Evolutionary conservation across 2,113 vertebrate genomes (phyloP), one percentile per base, ranked within the genome.

Genomic region (Sisor rabdophorus): DNA sequence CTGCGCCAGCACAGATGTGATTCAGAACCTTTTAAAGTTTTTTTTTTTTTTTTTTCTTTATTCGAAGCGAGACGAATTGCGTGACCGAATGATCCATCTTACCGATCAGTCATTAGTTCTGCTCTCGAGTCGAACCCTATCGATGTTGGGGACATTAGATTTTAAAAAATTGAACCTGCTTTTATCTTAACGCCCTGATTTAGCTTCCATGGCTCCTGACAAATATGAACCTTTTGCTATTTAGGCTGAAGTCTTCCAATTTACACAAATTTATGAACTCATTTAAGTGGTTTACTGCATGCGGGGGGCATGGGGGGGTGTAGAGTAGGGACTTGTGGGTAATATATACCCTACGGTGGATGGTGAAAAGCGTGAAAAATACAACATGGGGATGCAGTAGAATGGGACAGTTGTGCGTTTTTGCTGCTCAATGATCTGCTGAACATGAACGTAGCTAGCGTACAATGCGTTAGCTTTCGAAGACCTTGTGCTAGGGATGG

Each of bases 171-270:
- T 28, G 54, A 32, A 5, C 17, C 44, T 61, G 56, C 56, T 74
- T 60, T 59, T 74, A 61, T 74, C 56, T n/a, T 40, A 63, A n/a
- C n/a, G n/a, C n/a, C n/a, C 44, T 61, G 72, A 74, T 74, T 73
- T 73, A 50, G 56, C 16, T 50, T 44, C 56, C 32, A 54, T 32
- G 22, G 22, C n/a, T 59, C 36, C 36, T 59, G 54, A 73, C 59
- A 59, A 59, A 73, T 73, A 59, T 20, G 40, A 47, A 73, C 32
- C 19, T 76, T 19, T 67, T 67, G n/a, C 32, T 22, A 44, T 76
- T 47, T 28, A 52, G n/a, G 11, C 22, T 30, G 48, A 28, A 32
- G 61, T 28, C 32, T 20, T 17, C 24, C 24, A n/a, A 53, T 68
- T 76, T 68, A 58, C 61, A 47, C 11, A 68, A 53, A 76, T 76